Evolutionary conservation across 2,113 vertebrate species (phyloP), one percentile per base, ranked within the genome.

Genomic region (Myrmecobius fasciatus): DNA sequence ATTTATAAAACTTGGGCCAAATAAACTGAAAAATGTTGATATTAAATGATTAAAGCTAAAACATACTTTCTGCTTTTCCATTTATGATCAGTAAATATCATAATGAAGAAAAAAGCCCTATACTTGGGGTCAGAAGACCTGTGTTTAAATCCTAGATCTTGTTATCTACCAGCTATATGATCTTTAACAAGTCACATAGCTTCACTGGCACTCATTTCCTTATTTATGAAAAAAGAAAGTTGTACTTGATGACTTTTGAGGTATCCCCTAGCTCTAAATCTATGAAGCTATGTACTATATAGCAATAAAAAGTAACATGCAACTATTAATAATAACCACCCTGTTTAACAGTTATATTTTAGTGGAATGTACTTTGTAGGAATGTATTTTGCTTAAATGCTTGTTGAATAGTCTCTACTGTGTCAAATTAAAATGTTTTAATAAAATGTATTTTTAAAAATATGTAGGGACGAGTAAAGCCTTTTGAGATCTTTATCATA

Each of bases 371-470:
- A 20, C 60, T n/a, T 67, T 60, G 56, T 60, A 75, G 60, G 36
- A 17, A n/a, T 75, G 14, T n/a, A 75, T 14, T 75, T 75, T 75
- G 36, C 17, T n/a, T 83, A 20, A 83, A 43, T 43, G n/a, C n/a
- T 83, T 83, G 36, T 22, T 75, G n/a, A 83, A 83, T 83, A n/a
- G 92, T 89, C 92, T 92, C 26, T 54, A 28, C 8, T 25, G 91
- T 51, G 31, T 43, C 49, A 48, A 24, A 53, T 8, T 92, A n/a
- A 92, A 92, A 89, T 92, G 53, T 46, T 96, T 95, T 4, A 6
- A 83, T 20, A 83, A 83, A 83, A 83, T 20, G 17, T 24, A 43
- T 75, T 75, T 67, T n/a, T 22, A 8, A 43, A 83, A 83, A 83
- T 83, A 43, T 83, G 17, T 83, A 83, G n/a, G 67, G 31, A 47